Percentiles rank a stretch among this genome's conserved stretches.
Evolutionary conservation across 2,113 vertebrate species (phyloP).

Genomic region (Meleagris gallopavo): DNA sequence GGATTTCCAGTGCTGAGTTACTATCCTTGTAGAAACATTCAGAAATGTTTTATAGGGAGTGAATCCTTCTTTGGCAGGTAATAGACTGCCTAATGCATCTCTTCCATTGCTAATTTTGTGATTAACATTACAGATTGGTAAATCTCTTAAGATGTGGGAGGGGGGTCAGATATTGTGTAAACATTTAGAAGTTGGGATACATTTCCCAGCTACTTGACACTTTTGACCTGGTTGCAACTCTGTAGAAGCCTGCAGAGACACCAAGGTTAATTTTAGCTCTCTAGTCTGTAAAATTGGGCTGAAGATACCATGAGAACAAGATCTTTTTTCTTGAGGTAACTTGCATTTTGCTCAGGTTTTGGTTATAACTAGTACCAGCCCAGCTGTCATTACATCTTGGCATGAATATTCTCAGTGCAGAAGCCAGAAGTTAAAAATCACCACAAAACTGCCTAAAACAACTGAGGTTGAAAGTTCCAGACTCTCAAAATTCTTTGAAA

Average conservation of each 20-base stretch:
- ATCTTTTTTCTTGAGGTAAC: not conserved
- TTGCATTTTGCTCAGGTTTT: not conserved
- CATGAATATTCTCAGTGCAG: not conserved
- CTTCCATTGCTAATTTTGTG: conserved; percentile 1
- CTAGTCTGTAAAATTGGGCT: not conserved
- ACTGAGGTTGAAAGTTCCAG: not conserved
- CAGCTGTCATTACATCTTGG: not conserved
- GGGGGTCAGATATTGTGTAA: not conserved
- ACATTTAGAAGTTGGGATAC: not conserved
- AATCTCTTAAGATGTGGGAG: not conserved
- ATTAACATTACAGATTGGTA: not conserved
- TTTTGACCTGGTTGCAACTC: not conserved
- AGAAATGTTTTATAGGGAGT: not conserved
- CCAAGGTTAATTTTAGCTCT: not conserved
- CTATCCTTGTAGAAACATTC: not conserved
- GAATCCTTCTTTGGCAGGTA: conserved; percentile 3
- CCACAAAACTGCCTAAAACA: not conserved
- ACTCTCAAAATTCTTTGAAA: not conserved
- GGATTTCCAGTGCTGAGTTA: not conserved
- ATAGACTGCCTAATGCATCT: not conserved
- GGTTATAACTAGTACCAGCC: not conserved
- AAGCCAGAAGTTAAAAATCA: not conserved
- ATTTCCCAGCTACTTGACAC: not conserved
- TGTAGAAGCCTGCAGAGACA: not conserved
- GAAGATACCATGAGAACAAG: not conserved